Evolutionary conservation across 2,797 vertebrate species (phyloP).

Genomic region (Thunnus albacares): DNA sequence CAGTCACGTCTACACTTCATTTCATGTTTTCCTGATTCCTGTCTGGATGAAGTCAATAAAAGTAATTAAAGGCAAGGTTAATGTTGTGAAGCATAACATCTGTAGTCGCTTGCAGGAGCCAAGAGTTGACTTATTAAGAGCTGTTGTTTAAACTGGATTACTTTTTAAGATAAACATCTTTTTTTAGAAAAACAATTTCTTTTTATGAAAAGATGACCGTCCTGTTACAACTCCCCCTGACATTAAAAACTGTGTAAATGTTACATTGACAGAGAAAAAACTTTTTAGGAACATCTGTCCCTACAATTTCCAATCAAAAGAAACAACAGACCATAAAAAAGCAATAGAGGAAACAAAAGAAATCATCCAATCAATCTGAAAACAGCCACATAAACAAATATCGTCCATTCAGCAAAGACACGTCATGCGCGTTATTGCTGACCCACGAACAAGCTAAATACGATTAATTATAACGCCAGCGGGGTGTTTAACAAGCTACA

Average conservation of each 20-base stretch:
- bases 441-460: constrained; percentile 46
- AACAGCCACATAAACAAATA: constrained; percentile 25
- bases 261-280: not conserved
- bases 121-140: not conserved
- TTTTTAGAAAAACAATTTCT: not conserved
- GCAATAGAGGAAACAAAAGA: constrained; percentile 24
- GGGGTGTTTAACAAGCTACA: constrained; percentile 55
- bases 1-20: not conserved
- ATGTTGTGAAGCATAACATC: not conserved
- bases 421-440: constrained; percentile 49
- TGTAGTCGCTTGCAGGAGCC: not conserved
- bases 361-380: constrained; percentile 39
- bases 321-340: not conserved
- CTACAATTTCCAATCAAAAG: constrained; percentile 7
- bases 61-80: not conserved
- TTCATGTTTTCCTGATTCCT: not conserved
- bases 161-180: not conserved
- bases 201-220: not conserved
- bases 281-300: not conserved
- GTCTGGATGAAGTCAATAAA: constrained; percentile 3
- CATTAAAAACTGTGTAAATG: not conserved
- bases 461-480: constrained; percentile 48
- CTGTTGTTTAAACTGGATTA: not conserved
- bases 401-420: constrained; percentile 40
- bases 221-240: not conserved